A percentile compares a stretch with the other conserved stretches of the same genome.
phyloP scores from a whole-genome alignment of 1,140 invertebrate species.

The Apis mellifera region Amel_HAv3.1 CM009935.2:4739001-4739500 shows the following conservation, averaged over 20 bases:
- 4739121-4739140: slow-evolving; percentile 55
- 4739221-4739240: slow-evolving; percentile 18
- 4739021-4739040: slow-evolving; percentile 43
- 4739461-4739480: slow-evolving; percentile 87
- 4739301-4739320: slow-evolving; percentile 87
- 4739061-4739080: slow-evolving; percentile 1
- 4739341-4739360: slow-evolving; percentile 85
- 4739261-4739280: slow-evolving; percentile 84
- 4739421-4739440: slow-evolving; percentile 83
- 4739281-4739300: slow-evolving; percentile 86
- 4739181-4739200: slow-evolving; percentile 26
- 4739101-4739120: slow-evolving; percentile 53
- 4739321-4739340: slow-evolving; percentile 88
- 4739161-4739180: slow-evolving; percentile 51
- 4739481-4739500: slow-evolving; percentile 88
- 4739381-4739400: slow-evolving; percentile 85
- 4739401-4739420: slow-evolving; percentile 84
- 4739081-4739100: slow-evolving; percentile 40
- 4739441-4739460: slow-evolving; percentile 86
- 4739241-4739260: slow-evolving; percentile 79
- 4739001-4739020: slow-evolving; percentile 14
- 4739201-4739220: slow-evolving; percentile 13
- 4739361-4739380: slow-evolving; percentile 80
- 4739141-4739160: slow-evolving; percentile 55
- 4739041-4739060: slow-evolving; percentile 13